A percentile compares a stretch with the other conserved stretches of the same genome.
phyloP scores from a whole-genome alignment of 2,888 invertebrate genomes.

The Orgyia antiqua region DNA sequence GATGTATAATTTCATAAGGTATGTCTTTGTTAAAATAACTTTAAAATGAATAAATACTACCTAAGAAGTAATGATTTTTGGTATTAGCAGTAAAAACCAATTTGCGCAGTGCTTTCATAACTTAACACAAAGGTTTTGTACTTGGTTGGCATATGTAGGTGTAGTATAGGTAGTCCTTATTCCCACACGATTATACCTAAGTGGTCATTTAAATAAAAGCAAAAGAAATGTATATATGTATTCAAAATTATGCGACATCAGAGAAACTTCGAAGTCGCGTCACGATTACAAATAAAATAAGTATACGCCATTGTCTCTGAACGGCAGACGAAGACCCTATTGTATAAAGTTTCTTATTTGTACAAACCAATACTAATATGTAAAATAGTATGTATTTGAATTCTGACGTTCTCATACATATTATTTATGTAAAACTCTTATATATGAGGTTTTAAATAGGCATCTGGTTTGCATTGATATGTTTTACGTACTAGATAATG shows the following conservation, averaged over 20 bases:
- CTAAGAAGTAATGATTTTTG: too few relatives aligned
- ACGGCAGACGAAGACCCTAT: conserved; percentile 35
- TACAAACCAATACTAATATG: conserved; percentile 59
- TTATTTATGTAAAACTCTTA: conserved; percentile 5
- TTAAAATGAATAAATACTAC: too few relatives aligned
- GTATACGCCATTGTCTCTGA: conserved; percentile 47
- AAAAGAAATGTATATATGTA: conserved; percentile 11
- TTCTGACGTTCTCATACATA: conserved; percentile 9
- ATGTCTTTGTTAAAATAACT: too few relatives aligned
- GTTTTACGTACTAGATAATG: too few relatives aligned
- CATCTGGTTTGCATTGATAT: too few relatives aligned
- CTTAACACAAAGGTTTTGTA: too few relatives aligned
- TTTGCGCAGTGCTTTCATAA: too few relatives aligned
- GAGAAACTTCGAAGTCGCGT: conserved; percentile 13
- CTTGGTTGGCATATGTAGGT: neutral
- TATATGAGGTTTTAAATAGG: too few relatives aligned
- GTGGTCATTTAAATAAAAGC: neutral
- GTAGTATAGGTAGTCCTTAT: neutral
- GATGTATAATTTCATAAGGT: too few relatives aligned
- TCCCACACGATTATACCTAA: conserved; percentile 1
- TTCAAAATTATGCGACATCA: conserved; percentile 23
- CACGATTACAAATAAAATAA: conserved; percentile 35
- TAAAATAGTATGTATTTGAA: conserved; percentile 34
- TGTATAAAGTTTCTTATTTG: conserved; percentile 52
- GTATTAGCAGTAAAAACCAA: too few relatives aligned